A percentile compares a stretch with the other conserved stretches of the same genome.
Evolutionary conservation across 2,797 vertebrate genomes (phyloP).

Genomic region (Helarctos malayanus): DNA sequence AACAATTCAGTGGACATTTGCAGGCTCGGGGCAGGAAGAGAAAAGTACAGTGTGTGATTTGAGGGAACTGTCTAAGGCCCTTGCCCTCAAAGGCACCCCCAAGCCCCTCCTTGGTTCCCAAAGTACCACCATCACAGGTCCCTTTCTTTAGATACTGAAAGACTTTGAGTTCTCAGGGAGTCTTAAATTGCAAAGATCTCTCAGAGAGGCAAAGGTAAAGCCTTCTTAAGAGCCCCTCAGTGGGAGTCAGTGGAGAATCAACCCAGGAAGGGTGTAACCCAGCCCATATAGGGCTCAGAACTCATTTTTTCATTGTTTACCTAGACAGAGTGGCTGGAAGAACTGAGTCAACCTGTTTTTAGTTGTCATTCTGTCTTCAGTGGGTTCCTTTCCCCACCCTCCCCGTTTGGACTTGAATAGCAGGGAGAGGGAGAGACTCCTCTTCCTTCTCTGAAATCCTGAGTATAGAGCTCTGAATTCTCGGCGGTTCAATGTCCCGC

Average conservation of each 20-base stretch:
- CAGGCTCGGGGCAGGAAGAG: rapidly evolving
- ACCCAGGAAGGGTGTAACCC: background rate
- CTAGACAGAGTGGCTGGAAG: background rate
- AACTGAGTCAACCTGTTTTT: background rate
- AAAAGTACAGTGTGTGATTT: background rate
- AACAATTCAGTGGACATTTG: background rate
- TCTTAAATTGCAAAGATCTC: background rate
- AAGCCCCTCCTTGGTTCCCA: background rate
- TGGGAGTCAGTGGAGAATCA: background rate
- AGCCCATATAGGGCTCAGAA: background rate
- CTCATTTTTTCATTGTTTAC: background rate
- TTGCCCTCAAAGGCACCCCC: background rate
- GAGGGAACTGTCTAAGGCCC: background rate
- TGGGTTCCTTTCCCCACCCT: background rate
- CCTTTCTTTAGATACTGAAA: background rate
- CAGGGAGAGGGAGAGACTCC: background rate
- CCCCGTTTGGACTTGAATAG: background rate
- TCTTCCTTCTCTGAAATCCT: background rate
- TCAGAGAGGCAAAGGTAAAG: background rate
- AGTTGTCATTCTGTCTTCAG: background rate
- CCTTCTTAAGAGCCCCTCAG: no score
- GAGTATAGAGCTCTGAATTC: background rate
- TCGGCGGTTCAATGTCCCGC: background rate
- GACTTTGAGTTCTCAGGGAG: background rate
- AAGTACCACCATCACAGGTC: background rate